Conservation (phyloP, 2,113 vertebrate species). For the Seriola aureovittata region DNA sequence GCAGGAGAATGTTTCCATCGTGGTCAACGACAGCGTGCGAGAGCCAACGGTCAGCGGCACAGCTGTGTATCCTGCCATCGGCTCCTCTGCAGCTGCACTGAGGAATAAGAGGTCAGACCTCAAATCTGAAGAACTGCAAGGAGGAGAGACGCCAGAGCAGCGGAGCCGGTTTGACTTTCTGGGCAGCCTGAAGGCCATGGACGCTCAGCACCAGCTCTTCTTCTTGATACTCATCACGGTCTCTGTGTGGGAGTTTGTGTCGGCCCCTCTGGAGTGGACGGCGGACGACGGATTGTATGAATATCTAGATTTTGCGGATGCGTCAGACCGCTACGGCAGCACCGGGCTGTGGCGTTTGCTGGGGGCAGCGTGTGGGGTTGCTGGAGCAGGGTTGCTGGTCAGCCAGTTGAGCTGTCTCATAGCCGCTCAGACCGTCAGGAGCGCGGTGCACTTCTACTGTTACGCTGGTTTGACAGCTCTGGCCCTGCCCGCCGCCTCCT, state of each 20-base stretch:
- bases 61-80: background rate
- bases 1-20: background rate
- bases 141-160: background rate
- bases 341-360: conserved; percentile 84
- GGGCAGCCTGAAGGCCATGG: conserved; percentile 75
- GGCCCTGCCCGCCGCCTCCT: conserved; percentile 67
- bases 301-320: conserved; percentile 91
- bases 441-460: conserved; percentile 85
- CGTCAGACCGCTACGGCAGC: conserved; percentile 82
- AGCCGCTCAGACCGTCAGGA: conserved; percentile 26
- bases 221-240: conserved; percentile 82
- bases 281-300: conserved; percentile 90
- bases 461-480: conserved; percentile 76
- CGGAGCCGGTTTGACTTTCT: conserved; percentile 62
- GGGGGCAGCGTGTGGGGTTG: conserved; percentile 83
- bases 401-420: conserved; percentile 83
- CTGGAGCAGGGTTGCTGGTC: conserved; percentile 80
- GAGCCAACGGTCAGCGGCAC: background rate
- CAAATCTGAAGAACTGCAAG: background rate
- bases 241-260: conserved; percentile 84
- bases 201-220: conserved; percentile 84
- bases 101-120: conserved; percentile 50
- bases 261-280: conserved; percentile 84
- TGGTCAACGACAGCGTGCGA: no score
- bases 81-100: background rate